Evolutionary conservation across 2,888 invertebrate species (phyloP), one percentile per base, ranked within the genome.

Genomic region (Willowsia nigromaculata): DNA sequence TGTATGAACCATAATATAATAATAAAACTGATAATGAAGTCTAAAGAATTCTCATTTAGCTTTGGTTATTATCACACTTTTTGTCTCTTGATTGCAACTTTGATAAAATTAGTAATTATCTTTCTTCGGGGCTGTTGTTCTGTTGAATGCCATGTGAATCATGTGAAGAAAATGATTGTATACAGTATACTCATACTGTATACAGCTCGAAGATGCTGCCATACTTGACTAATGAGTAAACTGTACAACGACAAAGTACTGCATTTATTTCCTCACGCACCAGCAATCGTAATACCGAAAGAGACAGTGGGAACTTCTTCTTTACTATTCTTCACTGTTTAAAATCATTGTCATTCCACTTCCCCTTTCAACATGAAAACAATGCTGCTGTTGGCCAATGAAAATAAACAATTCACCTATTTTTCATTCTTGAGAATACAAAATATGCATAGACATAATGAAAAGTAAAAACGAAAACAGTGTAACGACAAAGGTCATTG

Each of bases 91-190:
- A 80, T 80, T 80, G 22, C 56, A 30, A 80, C 56, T 53, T 56
- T 80, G 78, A 74, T 74, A 47, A 82, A 62, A 62, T 82, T 82
- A 82, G 65, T 47, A 82, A 82, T 82, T 82, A 65, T 33, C 50
- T 43, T 65, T 43, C 25, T 11, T 80, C 30, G 9, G 56, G 27
- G n/a, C 22, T 13, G 11, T 56, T 40, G 18, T 33, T 59, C 13
- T 76, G 76, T 50, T 53, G 62, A 47, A 62, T 82, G 82, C 43
- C 80, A 80, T 56, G 80, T 37, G 81, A 82, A 62, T 74, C 74
- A 27, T 74, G 47, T 43, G 74, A 74, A 47, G 11, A 74, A 47
- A 47, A 40, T 56, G 56, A 56, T 56, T 50, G 9, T 13, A 59
- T 22, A 7, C 4, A 25, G 15, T n/a, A 0, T 65, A 6, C 15